Evolutionary conservation across 2,888 invertebrate genomes (phyloP), one percentile per base, ranked within the genome.

Genomic region (Rhamnusium bicolor): DNA sequence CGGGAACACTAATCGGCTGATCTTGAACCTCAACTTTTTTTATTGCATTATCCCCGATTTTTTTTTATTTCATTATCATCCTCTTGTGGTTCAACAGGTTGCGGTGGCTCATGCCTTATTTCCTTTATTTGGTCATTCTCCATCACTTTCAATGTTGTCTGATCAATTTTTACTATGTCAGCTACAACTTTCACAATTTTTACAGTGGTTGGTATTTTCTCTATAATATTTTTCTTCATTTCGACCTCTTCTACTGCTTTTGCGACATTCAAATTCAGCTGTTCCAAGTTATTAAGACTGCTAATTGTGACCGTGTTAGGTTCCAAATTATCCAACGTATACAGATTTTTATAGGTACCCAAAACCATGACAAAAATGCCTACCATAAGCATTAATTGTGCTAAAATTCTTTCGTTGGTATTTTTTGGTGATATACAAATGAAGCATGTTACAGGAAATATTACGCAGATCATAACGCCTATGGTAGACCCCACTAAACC

Each of bases 401-500:
- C 97, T 67, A 96, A 81, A 5, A 94, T 85, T 80, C 95, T 91
- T 85, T 97, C 97, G 79, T 94, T 95, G 0, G 96, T 95, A 78
- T 95, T 92, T 87, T 96, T 96, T 56, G 93, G 93, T 8, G 95
- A 94, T 73, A 97, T 92, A 76, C 93, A 92, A 32, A 97, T 92
- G 86, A 97, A 98, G 85, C 97, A 95, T 0, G 95, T 91, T 0
- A 98, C 95, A 0, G 99, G 99, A 84, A 98, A 95, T 84, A 98
- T 93, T 40, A 98, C 92, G 83, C 98, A 98, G 79, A 99, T 94
- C 79, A 96, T 92, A 12, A 97, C 95, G 0, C 99, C 99, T 81
- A 98, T 97, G 0, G 98, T 98, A 1, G 98, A 96, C 0, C 99
- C 99, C 46, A 97, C 94, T 40, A 99, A 89, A 0, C 98, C 98